A percentile compares a stretch with the other conserved stretches of the same genome.
These are phyloP conservation scores for Simalia tracyae DNA, from an alignment of 2,797 vertebrate genomes.

Conservation along the genomic window DNA sequence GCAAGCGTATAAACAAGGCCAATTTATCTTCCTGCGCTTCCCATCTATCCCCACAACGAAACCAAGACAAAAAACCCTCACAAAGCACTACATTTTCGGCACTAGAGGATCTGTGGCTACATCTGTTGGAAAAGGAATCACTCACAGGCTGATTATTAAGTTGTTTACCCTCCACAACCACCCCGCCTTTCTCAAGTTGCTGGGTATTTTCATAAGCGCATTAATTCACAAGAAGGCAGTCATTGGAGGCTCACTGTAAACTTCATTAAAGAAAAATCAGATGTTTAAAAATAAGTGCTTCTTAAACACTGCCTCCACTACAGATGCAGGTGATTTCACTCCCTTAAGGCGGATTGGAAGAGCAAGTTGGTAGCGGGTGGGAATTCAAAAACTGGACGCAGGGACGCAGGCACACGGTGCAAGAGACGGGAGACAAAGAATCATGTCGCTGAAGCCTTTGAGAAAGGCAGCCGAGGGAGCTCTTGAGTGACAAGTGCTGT, in stretches of 20 bases:
- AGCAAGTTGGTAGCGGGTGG: not conserved
- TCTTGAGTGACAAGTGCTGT: not conserved
- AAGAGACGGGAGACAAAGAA: constrained; percentile 22
- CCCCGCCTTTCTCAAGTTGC: not conserved
- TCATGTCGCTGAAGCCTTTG: not conserved
- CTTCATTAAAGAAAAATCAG: not conserved
- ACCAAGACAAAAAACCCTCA: not conserved
- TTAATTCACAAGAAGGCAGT: not conserved
- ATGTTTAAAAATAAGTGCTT: not conserved
- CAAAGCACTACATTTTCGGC: not conserved
- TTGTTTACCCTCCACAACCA: not conserved
- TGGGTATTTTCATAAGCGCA: not conserved
- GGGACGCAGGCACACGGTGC: too few species aligned
- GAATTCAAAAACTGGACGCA: not conserved
- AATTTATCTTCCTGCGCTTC: constrained; percentile 14
- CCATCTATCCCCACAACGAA: not conserved
- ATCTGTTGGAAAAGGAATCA: not conserved
- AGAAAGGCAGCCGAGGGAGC: not conserved
- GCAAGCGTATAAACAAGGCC: constrained; percentile 12
- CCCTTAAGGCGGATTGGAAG: not conserved
- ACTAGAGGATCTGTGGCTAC: not conserved
- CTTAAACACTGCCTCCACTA: accelerated
- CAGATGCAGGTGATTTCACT: not conserved
- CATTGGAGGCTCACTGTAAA: not conserved
- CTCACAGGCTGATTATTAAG: not conserved